Base-by-base conservation (phyloP, 2,797 vertebrate genomes). In the Aldrovandia affinis region DNA sequence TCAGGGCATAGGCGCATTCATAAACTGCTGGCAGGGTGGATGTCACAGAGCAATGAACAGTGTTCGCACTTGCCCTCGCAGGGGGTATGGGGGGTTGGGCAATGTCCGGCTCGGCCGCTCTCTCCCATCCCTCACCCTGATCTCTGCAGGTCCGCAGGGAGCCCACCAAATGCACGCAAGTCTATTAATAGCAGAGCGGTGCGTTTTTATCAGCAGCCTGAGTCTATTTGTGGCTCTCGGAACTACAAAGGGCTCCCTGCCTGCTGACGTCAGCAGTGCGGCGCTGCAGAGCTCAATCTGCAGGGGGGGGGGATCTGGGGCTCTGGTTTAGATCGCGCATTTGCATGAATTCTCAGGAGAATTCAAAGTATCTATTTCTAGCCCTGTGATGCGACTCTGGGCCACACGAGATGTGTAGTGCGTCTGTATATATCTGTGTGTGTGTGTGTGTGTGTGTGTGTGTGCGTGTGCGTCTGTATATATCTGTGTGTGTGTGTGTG, bases 161-260 rank as follows among this genome's bases (percentile, higher is more conserved):
- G 91, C 89, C 91, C 83, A 89, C 92, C 90, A 89, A 92, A 95
- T 90, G 92, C 93, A 93, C 83, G 85, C 93, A 86, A 85, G 68
- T 91, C 92, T 95, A 96, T 95, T 94, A 94, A 92, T 95, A 96
- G 94, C 55, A 86, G 83, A 90, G 91, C 88, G 89, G 92, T 91
- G 93, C 91, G 95, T 94, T 95, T 95, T 94, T 94, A 93, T 94
- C 94, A 94, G 93, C 93, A 86, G 90, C 90, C 91, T 81, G 92
- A 89, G 93, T 93, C 95, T 96, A 95, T 96, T 96, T 96, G 93
- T 94, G 92, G 94, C 91, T 87, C 90, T 89, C 88, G 90, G 91
- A 94, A 93, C 92, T 93, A 95, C 93, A 93, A 93, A 95, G 94
- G 95, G 93, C 94, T 96, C 94, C 95, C 94, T 95, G 90, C 90